phyloP scores from a whole-genome alignment of 2,888 invertebrate species.

The Octodonta nipae region DNA sequence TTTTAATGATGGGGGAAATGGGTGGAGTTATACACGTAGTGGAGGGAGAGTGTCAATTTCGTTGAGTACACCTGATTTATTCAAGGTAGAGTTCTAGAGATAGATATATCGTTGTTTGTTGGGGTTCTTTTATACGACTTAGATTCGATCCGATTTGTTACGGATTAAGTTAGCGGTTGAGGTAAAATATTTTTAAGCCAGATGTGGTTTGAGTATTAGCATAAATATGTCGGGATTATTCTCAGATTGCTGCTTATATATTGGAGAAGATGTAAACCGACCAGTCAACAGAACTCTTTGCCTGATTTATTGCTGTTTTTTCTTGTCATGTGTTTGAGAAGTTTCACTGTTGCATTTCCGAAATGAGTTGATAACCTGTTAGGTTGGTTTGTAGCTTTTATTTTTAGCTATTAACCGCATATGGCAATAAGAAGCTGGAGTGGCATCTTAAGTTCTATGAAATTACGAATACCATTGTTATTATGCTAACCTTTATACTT shows the following conservation, averaged over 20 bases:
- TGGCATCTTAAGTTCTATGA: no score
- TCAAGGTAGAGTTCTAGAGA: neutral
- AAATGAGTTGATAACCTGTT: no score
- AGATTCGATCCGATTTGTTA: neutral
- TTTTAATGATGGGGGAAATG: neutral
- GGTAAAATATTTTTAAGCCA: no score
- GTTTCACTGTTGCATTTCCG: neutral
- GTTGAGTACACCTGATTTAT: neutral
- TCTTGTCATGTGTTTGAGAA: neutral
- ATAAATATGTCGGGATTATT: conserved; percentile 1
- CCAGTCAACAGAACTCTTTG: no score
- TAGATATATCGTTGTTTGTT: neutral
- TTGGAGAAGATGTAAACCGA: no score
- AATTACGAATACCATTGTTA: no score
- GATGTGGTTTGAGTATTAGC: conserved; percentile 1
- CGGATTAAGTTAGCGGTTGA: conserved; percentile 1
- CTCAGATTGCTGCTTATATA: neutral
- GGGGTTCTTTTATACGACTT: no score
- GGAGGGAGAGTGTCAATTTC: neutral
- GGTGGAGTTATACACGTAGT: neutral
- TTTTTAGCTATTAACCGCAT: no score
- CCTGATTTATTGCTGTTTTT: neutral
- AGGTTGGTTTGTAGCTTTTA: no score
- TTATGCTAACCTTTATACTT: no score
- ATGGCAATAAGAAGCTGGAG: no score